Conservation (phyloP, 1,140 invertebrate genomes). For the Zaprionus africanus region DNA sequence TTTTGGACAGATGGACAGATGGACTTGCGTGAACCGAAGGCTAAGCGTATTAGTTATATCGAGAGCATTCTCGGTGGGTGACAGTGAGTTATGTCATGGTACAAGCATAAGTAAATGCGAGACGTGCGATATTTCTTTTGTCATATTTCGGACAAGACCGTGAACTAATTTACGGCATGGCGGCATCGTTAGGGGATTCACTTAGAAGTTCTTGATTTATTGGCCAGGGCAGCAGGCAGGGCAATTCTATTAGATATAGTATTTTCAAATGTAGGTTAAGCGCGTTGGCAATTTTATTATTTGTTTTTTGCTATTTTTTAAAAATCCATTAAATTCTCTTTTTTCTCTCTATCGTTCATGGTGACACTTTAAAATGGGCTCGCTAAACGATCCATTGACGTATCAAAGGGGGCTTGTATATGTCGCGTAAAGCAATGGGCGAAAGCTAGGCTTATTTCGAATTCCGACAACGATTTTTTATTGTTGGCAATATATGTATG, state of each 20-base stretch:
- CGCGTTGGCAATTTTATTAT: conserved; percentile 25
- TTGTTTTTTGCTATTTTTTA: conserved; percentile 8
- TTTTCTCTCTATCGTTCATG: conserved; percentile 36
- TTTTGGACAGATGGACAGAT: background rate
- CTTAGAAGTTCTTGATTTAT: conserved; percentile 43
- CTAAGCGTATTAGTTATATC: conserved; percentile 4
- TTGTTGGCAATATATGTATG: conserved; percentile 8
- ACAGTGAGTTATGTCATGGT: conserved; percentile 31
- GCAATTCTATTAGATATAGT: conserved; percentile 34
- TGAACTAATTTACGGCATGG: conserved; percentile 45
- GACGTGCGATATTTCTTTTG: conserved; percentile 1
- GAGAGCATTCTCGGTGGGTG: conserved; percentile 12
- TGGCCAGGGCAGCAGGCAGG: background rate
- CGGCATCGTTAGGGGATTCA: conserved; percentile 14
- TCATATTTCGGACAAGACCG: conserved; percentile 21
- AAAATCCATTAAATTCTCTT: background rate
- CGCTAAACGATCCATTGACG: conserved; percentile 54
- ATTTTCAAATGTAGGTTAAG: conserved; percentile 64
- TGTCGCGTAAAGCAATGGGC: conserved; percentile 5
- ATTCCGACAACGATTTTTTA: conserved; percentile 17
- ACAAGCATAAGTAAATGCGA: background rate
- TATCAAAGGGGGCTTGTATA: background rate
- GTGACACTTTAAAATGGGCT: conserved; percentile 51
- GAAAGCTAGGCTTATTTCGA: conserved; percentile 25
- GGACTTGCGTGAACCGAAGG: conserved; percentile 17